Conservation (phyloP, 2,797 vertebrate genomes). For the Coregonus ussuriensis region DNA sequence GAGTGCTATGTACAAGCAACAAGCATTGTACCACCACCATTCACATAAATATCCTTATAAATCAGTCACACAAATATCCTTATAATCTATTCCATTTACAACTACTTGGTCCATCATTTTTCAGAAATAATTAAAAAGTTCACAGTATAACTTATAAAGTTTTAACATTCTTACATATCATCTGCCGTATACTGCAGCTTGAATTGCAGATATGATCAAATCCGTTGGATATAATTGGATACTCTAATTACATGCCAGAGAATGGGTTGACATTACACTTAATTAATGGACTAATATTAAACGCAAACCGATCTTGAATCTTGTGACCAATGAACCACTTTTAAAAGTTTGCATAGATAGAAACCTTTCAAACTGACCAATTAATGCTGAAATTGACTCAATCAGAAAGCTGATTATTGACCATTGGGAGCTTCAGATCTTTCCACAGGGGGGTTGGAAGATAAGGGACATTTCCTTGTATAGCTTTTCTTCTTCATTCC, state of each 20-base stretch:
- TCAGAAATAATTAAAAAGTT: conserved; percentile 39
- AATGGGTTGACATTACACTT: conserved; percentile 15
- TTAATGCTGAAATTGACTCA: conserved; percentile 21
- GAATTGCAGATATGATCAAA: conserved; percentile 5
- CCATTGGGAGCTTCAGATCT: conserved; percentile 11
- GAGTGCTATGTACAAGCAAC: conserved; percentile 2
- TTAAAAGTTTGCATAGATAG: conserved; percentile 64
- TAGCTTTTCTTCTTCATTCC: background rate
- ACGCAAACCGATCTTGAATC: conserved; percentile 23
- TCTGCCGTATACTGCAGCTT: conserved; percentile 26
- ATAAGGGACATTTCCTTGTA: background rate
- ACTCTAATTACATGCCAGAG: conserved; percentile 20
- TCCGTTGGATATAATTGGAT: conserved; percentile 6
- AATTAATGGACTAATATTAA: conserved; percentile 6
- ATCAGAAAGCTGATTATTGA: conserved; percentile 26
- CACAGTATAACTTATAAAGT: conserved; percentile 1
- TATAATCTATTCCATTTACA: conserved; percentile 14
- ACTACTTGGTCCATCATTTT: conserved; percentile 12
- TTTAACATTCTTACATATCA: conserved; percentile 35
- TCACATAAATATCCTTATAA: background rate
- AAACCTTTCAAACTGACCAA: conserved; percentile 51
- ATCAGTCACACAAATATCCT: background rate
- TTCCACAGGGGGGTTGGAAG: background rate
- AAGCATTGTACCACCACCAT: conserved; percentile 17
- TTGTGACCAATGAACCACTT: conserved; percentile 43